Percentiles rank a stretch among this genome's conserved stretches.
phyloP scores from a whole-genome alignment of 2,888 invertebrate species.

The Hyppa rectilinea region DNA sequence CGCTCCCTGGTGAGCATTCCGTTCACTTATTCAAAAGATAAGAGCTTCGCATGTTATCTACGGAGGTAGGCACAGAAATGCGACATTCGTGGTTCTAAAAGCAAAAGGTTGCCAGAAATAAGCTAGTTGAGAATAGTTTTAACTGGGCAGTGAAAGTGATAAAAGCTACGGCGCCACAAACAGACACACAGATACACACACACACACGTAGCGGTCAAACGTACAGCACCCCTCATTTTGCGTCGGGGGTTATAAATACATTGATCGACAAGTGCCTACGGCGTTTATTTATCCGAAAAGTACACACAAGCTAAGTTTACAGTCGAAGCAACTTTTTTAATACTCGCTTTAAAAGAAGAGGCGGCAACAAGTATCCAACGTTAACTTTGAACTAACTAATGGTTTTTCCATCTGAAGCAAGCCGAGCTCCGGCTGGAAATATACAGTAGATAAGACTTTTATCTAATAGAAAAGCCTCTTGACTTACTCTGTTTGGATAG shows the following conservation, averaged over 20 bases:
- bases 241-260: too few relatives aligned
- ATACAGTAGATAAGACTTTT: neutral
- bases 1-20: neutral
- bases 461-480: neutral
- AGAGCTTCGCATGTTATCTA: conserved; percentile 9
- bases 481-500: neutral
- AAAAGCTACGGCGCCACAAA: too few relatives aligned
- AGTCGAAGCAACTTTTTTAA: conserved; percentile 1
- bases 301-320: neutral
- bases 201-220: too few relatives aligned
- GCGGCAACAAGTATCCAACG: conserved; percentile 17
- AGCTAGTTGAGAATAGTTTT: too few relatives aligned
- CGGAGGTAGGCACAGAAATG: neutral
- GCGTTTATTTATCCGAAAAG: neutral
- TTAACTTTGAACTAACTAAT: conserved; percentile 12
- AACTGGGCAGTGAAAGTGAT: too few relatives aligned
- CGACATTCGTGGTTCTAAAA: neutral
- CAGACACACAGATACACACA: too few relatives aligned
- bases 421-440: neutral
- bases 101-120: too few relatives aligned
- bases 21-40: conserved; percentile 30
- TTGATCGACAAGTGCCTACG: neutral
- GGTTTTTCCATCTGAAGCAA: conserved; percentile 1
- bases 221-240: too few relatives aligned
- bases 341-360: neutral